Percentiles rank a stretch among this genome's conserved stretches.
Evolutionary conservation across 1,140 invertebrate genomes (phyloP).

Genomic region (Cotesia typhae): DNA sequence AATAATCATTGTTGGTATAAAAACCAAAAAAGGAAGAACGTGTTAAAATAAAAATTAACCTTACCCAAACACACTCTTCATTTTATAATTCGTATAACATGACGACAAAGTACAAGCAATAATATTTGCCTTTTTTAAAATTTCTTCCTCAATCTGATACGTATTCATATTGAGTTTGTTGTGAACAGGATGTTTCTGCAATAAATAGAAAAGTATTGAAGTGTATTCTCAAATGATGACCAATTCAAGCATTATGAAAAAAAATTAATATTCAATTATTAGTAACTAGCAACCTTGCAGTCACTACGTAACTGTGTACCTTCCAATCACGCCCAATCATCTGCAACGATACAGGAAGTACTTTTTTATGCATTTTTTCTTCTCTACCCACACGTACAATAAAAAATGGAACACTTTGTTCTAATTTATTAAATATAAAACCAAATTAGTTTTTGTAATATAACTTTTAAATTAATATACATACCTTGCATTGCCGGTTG

Average conservation of each 20-base stretch:
- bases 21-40: too few species aligned
- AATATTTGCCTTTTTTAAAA: neutral
- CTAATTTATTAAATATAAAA: neutral
- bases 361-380: constrained; percentile 65
- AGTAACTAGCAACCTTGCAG: too few species aligned
- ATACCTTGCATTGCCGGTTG: neutral
- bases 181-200: too few species aligned
- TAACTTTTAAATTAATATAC: neutral
- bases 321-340: too few species aligned
- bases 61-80: constrained; percentile 8
- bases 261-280: too few species aligned
- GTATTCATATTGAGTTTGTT: too few species aligned
- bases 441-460: neutral
- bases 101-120: constrained; percentile 13
- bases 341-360: constrained; percentile 63
- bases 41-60: neutral
- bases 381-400: constrained; percentile 70
- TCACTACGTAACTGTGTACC: too few species aligned
- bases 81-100: neutral
- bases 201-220: too few species aligned
- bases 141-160: neutral
- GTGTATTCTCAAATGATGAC: too few species aligned
- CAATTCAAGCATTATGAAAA: too few species aligned
- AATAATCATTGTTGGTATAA: neutral
- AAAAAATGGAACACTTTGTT: constrained; percentile 53